A percentile compares a stretch with the other conserved stretches of the same genome.
Evolutionary conservation across 2,888 invertebrate genomes (phyloP).

Genomic region (Ganaspis brasiliensis): DNA sequence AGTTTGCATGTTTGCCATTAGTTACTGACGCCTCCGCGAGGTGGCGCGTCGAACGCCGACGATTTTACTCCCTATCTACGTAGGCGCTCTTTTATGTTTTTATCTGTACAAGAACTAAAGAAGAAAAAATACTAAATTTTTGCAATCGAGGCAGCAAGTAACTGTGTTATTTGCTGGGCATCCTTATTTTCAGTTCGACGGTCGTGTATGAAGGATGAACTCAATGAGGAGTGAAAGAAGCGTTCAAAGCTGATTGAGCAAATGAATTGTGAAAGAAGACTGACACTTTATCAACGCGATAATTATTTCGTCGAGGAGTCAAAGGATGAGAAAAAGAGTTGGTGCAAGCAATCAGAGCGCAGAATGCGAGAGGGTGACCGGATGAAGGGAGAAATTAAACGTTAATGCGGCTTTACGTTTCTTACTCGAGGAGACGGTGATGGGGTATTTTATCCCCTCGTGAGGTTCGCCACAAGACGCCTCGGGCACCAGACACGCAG

Average conservation of each 20-base stretch:
- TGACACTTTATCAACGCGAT: conserved; percentile 39
- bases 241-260: conserved; percentile 5
- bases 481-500: conserved; percentile 58
- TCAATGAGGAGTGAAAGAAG: not conserved
- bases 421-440: conserved; percentile 39
- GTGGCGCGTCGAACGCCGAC: too few relatives aligned
- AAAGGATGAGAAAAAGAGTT: conserved; percentile 40
- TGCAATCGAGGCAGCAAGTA: too few relatives aligned
- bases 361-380: conserved; percentile 40
- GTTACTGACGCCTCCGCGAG: too few relatives aligned
- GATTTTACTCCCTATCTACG: too few relatives aligned
- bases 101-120: too few relatives aligned
- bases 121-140: too few relatives aligned
- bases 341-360: conserved; percentile 37
- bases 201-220: not conserved
- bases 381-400: conserved; percentile 39
- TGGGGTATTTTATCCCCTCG: conserved; percentile 53
- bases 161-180: too few relatives aligned
- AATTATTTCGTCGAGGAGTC: conserved; percentile 40
- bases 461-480: conserved; percentile 53
- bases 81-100: too few relatives aligned
- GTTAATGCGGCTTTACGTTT: conserved; percentile 35
- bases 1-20: too few relatives aligned
- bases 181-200: too few relatives aligned
- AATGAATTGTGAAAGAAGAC: conserved; percentile 18